Base-by-base conservation (phyloP, 2,113 vertebrate genomes). In the Zosterops lateralis region DNA sequence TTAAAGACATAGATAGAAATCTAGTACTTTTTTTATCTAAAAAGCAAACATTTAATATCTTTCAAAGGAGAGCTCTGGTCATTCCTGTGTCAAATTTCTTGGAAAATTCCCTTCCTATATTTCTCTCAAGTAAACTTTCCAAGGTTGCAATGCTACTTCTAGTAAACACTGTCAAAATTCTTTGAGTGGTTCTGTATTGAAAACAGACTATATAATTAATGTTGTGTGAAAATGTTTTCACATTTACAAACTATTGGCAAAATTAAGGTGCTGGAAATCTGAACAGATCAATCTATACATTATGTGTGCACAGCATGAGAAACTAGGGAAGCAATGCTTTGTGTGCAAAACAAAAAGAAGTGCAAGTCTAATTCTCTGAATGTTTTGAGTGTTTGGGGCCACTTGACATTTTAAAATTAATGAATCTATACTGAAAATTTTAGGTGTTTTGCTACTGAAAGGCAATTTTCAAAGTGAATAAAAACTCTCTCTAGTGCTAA, bases 191-290 rank as follows among this genome's bases (percentile, higher is more conserved):
- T 71, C 71, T 1, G 0, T 29, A 51, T 7, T 76, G 62, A 75
- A 91, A 83, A 72, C 7, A 92, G 40, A 51, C 66, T 60, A 38
- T 56, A 32, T 51, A 54, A 82, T 79, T 85, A 82, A 78, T 50
- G 51, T 12, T 4, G 2, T 1, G 0, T 64, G 71, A 51, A 85
- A 76, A 24, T 5, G 10, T 67, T 72, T 61, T 50, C 44, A 20
- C 45, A 56, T 85, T 85, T 90, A 17, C 48, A 85, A 92, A 87
- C 62, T 60, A 88, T 11, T 93, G 83, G 38, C 53, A 88, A 92
- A 92, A 88, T 60, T 29, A 88, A 83, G 57, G 62, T 4, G 1
- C 34, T 83, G 81, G 48, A 92, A 88, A 83, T 64, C 34, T 26
- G 57, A 92, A 50, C 44, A 85, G 57, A 26, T 83, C 71, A 38